phyloP scores from a whole-genome alignment of 2,113 vertebrate species.

The Trogon melanurus region DNA sequence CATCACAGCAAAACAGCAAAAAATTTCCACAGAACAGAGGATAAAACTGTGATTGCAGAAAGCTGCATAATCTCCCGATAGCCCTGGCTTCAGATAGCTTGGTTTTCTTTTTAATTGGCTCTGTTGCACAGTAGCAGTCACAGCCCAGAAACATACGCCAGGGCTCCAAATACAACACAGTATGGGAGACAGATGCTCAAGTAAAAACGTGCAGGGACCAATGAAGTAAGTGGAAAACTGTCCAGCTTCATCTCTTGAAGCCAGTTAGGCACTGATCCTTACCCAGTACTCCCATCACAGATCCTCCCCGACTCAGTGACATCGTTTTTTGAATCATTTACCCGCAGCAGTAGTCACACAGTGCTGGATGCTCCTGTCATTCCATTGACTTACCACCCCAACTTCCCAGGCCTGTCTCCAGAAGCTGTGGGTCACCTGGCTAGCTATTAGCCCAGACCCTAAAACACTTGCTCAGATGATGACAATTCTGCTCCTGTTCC shows the following conservation, averaged over 20 bases:
- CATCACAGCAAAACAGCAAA: conserved; percentile 42
- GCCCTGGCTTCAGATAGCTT: not conserved
- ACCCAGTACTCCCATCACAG: not conserved
- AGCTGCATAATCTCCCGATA: not conserved
- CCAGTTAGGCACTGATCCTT: not conserved
- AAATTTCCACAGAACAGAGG: not conserved
- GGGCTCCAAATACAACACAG: not conserved
- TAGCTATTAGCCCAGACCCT: not conserved
- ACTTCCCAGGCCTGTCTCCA: not conserved
- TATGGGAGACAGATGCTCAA: not conserved
- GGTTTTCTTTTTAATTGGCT: not conserved
- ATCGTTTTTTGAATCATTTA: not conserved
- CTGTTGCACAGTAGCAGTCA: not conserved
- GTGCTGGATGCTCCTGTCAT: not conserved
- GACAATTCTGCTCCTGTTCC: not conserved
- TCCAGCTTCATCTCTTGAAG: not conserved
- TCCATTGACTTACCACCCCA: not conserved
- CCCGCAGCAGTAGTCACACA: not conserved
- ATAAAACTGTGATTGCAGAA: not conserved
- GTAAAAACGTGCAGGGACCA: not conserved
- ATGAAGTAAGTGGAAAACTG: not conserved
- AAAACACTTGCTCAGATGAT: not conserved
- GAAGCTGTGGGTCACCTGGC: not conserved
- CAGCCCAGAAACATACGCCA: not conserved
- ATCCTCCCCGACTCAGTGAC: not conserved